Evolutionary conservation across 1,140 invertebrate genomes (phyloP).

Genomic region (Aradophagus sp.): DNA sequence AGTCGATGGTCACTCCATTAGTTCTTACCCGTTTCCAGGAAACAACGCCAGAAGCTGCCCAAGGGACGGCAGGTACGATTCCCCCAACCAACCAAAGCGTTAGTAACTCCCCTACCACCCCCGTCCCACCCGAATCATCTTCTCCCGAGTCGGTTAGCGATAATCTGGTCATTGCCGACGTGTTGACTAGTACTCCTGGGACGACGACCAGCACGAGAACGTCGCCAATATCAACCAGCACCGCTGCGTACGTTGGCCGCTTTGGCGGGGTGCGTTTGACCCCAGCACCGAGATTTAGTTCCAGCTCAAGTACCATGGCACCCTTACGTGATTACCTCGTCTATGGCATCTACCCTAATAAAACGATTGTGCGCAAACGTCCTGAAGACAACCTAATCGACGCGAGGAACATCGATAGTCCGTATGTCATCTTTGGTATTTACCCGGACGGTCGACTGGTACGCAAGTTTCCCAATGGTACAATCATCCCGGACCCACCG

Average conservation of each 20-base stretch:
- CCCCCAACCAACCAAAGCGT: constrained; percentile 53
- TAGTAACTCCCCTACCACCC: constrained; percentile 29
- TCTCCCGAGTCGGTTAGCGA: constrained; percentile 62
- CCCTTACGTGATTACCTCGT: constrained; percentile 81
- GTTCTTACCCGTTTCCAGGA: constrained; percentile 73
- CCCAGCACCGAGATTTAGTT: constrained; percentile 66
- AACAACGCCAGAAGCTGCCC: constrained; percentile 69
- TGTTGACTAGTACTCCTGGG: constrained; percentile 46
- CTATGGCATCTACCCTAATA: constrained; percentile 83
- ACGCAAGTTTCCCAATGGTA: constrained; percentile 83
- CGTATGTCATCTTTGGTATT: constrained; percentile 82
- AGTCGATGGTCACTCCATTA: constrained; percentile 63
- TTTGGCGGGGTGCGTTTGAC: constrained; percentile 66
- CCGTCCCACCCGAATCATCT: constrained; percentile 37
- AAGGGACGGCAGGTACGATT: constrained; percentile 71
- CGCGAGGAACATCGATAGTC: constrained; percentile 80
- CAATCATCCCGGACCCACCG: constrained; percentile 80
- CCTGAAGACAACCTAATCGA: constrained; percentile 80
- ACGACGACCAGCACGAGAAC: constrained; percentile 6
- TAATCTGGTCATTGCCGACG: constrained; percentile 57
- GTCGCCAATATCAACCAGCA: constrained; percentile 29
- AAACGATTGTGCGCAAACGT: constrained; percentile 83
- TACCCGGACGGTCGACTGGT: constrained; percentile 83
- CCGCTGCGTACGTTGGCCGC: constrained; percentile 61
- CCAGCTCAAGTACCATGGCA: constrained; percentile 68